Conservation (phyloP, 1,140 invertebrate genomes). For the Portunus trituberculatus region DNA sequence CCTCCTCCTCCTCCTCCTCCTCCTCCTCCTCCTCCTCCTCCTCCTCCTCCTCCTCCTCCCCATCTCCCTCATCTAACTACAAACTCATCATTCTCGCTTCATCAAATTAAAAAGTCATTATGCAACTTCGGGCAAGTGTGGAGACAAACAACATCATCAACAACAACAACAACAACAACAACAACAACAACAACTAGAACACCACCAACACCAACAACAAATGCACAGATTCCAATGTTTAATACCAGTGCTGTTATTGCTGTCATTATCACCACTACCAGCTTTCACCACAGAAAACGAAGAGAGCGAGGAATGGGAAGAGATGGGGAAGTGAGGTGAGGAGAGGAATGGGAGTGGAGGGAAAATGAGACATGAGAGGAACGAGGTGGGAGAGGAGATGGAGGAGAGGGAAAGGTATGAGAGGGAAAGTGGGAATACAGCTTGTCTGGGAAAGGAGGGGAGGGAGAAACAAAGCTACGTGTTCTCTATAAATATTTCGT, state of each 20-base stretch:
- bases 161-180: neutral
- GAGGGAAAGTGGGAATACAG: too few species aligned
- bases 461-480: too few species aligned
- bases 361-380: neutral
- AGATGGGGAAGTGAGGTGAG: too few species aligned
- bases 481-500: too few species aligned
- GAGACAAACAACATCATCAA: neutral
- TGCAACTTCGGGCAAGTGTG: neutral
- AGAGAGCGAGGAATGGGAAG: too few species aligned
- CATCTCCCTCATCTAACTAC: neutral
- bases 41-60: neutral
- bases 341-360: neutral
- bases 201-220: neutral
- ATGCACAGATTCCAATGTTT: neutral
- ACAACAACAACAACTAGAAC: neutral
- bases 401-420: too few species aligned
- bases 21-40: neutral
- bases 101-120: neutral
- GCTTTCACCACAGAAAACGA: too few species aligned
- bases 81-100: neutral
- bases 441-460: too few species aligned
- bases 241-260: neutral
- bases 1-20: neutral
- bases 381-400: too few species aligned
- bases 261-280: neutral